Base-by-base conservation (phyloP, 1,140 invertebrate species). In the Micrasema minimum region DNA sequence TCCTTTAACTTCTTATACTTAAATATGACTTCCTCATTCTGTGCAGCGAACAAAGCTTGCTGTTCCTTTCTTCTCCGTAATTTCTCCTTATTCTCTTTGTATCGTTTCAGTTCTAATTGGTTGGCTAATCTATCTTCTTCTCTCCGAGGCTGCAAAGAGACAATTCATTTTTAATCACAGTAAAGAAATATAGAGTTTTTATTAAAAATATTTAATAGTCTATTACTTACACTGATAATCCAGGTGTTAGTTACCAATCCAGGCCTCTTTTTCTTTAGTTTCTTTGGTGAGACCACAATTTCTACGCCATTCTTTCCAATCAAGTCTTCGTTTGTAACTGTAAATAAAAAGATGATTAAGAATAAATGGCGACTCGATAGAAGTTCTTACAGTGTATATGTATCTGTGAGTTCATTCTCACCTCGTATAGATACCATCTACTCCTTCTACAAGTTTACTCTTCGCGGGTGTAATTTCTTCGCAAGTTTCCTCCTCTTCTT, bases 21-120 rank as follows among this genome's bases (percentile, higher is more conserved):
- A 43, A 35, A 43, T 31, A 64, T 55, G 16, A 62, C 23, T 9
- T 65, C 48, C 16, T 73, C 67, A 37, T 43, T 41, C 38, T 55
- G 53, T 2, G 59, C 66, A 0, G 57, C 62, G 2, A 65, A 65
- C 2, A 66, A 22, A 12, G 66, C 16, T 16, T 66, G 69, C 22
- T 85, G 79, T 77, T 92, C 90, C 57, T 91, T 92, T 31, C 91
- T 86, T 1, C 88, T 83, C 2, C 90, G 86, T 43, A 93, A 79
- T 78, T 91, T 92, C 76, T 92, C 91, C 77, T 93, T 93, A n/a
- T 90, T 91, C 72, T 92, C 89, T 77, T 91, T 91, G 78, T 92
- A 92, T 14, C 87, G 82, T 71, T 87, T 87, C 26, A 88, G 79
- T 72, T 90, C 88, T 66, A 89, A 85, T 78, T 89, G 88, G 46